Evolutionary conservation across 1,140 invertebrate genomes (phyloP).

Genomic region (Tetramorium parvispinum): DNA sequence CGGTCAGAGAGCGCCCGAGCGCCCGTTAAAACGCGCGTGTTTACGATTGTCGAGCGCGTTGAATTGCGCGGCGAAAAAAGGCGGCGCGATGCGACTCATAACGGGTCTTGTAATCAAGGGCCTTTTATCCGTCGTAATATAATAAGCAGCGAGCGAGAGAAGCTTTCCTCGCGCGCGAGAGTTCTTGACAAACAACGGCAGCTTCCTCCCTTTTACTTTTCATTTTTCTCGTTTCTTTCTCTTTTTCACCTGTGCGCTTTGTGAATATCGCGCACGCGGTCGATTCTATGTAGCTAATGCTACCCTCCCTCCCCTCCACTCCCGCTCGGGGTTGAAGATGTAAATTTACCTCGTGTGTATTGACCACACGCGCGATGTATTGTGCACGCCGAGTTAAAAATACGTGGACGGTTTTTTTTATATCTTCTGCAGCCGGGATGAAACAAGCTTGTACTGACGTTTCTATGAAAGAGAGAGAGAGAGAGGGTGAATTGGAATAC

Average conservation of each 20-base stretch:
- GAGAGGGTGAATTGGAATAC: no score
- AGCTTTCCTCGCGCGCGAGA: neutral
- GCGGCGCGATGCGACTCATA: no score
- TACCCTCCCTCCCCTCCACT: neutral
- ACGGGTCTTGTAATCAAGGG: no score
- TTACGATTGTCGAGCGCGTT: neutral
- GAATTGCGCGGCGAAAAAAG: neutral
- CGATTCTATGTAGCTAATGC: neutral
- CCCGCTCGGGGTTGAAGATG: constrained; percentile 14
- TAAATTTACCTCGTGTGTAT: neutral
- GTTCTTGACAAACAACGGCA: neutral
- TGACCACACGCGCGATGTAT: neutral
- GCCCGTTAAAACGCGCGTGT: neutral
- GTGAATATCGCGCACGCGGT: neutral
- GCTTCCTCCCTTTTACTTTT: neutral
- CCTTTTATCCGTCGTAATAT: neutral
- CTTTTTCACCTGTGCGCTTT: neutral
- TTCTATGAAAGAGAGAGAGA: neutral
- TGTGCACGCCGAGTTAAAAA: constrained; percentile 3
- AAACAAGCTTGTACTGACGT: neutral
- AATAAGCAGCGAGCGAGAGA: neutral
- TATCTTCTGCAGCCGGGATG: neutral
- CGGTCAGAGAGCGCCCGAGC: neutral
- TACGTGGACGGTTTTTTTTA: neutral
- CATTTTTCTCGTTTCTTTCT: neutral